phyloP scores from a whole-genome alignment of 37 sponge, comb jelly and placozoan species.

The Cladorhizidae sp. region DNA sequence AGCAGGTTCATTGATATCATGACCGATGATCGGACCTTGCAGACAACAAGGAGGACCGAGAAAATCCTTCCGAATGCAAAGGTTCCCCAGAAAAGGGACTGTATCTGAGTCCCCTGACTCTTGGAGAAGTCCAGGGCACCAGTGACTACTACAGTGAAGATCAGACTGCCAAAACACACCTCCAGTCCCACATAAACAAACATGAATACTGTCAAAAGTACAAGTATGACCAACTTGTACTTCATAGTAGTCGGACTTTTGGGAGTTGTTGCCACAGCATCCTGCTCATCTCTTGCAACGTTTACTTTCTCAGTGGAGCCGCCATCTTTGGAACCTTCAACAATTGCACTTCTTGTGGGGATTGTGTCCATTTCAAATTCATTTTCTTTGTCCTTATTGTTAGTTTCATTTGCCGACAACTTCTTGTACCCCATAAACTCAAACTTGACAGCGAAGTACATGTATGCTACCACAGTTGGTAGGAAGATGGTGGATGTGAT shows the following conservation, averaged over 20 bases:
- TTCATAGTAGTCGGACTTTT: not conserved
- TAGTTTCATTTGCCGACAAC: too few species aligned
- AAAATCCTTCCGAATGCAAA: constrained; percentile 53
- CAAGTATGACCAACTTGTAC: constrained; percentile 18
- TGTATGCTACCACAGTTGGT: constrained; percentile 5
- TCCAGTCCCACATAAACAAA: constrained; percentile 61
- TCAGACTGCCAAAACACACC: constrained; percentile 47
- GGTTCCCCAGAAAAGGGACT: constrained; percentile 64
- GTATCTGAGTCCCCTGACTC: constrained; percentile 36
- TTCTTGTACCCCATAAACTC: not conserved
- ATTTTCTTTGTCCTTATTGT: too few species aligned
- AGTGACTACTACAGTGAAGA: constrained; percentile 60
- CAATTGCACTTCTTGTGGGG: not conserved
- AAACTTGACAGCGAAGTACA: constrained; percentile 21
- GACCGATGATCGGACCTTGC: constrained; percentile 37
- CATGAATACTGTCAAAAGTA: constrained; percentile 26
- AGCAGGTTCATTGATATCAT: constrained; percentile 37
- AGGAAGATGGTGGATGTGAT: constrained; percentile 5
- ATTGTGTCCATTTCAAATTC: not conserved
- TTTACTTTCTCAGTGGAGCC: not conserved
- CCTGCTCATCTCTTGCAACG: not conserved
- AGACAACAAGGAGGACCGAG: constrained; percentile 21
- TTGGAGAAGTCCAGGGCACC: constrained; percentile 43
- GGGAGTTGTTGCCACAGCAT: not conserved
- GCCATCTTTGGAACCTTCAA: not conserved